Evolutionary conservation across 2,888 invertebrate species (phyloP).

Genomic region (Phania funesta): DNA sequence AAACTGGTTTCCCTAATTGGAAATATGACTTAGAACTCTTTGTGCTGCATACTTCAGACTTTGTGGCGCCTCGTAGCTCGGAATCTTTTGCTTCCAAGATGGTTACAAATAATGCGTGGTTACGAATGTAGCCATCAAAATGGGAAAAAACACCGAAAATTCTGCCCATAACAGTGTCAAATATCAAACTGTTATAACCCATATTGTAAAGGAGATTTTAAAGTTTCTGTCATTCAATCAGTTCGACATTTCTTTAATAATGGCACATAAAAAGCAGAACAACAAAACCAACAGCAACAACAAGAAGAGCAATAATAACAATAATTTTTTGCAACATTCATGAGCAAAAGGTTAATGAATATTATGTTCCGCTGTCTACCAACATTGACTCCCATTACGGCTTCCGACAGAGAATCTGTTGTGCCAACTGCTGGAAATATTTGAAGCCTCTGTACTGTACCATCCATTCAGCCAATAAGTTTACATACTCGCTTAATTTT

Average conservation of each 20-base stretch:
- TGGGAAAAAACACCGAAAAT: no score
- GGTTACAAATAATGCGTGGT: no score
- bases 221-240: conserved; percentile 34
- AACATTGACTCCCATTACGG: conserved; percentile 75
- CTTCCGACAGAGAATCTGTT: conserved; percentile 78
- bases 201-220: neutral
- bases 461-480: conserved; percentile 46
- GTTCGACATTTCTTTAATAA: neutral
- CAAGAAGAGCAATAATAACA: conserved; percentile 35
- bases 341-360: conserved; percentile 78
- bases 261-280: neutral
- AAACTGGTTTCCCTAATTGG: no score
- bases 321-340: conserved; percentile 72
- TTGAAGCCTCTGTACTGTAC: conserved; percentile 65
- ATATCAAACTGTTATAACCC: neutral
- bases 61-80: no score
- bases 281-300: neutral
- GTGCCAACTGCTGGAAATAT: conserved; percentile 70
- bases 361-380: conserved; percentile 77
- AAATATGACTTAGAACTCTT: no score
- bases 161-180: neutral
- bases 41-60: no score
- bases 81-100: no score
- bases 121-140: no score
- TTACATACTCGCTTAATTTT: conserved; percentile 63